Percentiles rank a stretch among this genome's conserved stretches.
These are phyloP conservation scores for Dolichoris vasculosae DNA, from an alignment of 1,140 invertebrate genomes.

Conservation along the genomic window DNA sequence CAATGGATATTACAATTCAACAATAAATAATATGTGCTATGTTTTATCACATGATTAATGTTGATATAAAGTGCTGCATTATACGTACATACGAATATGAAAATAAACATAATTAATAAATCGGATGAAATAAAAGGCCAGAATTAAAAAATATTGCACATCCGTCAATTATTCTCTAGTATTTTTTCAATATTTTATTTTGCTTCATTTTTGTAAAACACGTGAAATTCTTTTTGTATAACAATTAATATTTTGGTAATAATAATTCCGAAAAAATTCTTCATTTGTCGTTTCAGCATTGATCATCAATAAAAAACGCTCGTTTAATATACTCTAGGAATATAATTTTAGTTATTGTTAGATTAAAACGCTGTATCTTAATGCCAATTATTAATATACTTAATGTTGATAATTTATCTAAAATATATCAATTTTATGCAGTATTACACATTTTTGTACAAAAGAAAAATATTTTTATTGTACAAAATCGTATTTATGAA, in stretches of 20 bases:
- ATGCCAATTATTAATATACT: too few species aligned
- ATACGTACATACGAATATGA: neutral
- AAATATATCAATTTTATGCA: too few species aligned
- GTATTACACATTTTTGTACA: too few species aligned
- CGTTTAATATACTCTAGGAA: slow-evolving; percentile 31
- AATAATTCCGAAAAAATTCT: neutral
- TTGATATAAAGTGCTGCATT: neutral
- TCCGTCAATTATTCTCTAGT: neutral
- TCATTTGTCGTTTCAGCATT: neutral
- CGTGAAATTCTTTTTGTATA: neutral
- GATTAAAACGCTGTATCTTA: neutral
- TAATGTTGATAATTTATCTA: too few species aligned
- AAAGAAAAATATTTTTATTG: too few species aligned
- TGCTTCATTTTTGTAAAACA: neutral
- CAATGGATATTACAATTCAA: neutral
- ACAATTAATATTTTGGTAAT: slow-evolving; percentile 10
- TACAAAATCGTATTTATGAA: too few species aligned
- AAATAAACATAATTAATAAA: neutral
- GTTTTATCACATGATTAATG: neutral
- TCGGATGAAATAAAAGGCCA: neutral
- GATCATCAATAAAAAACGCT: neutral
- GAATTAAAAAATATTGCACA: slow-evolving; percentile 7
- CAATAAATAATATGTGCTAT: neutral
- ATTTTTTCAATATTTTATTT: too few species aligned
- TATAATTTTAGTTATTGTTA: neutral